A percentile compares a stretch with the other conserved stretches of the same genome.
phyloP scores from a whole-genome alignment of 2,888 invertebrate species.

The Cryptophagus acutangulus region DNA sequence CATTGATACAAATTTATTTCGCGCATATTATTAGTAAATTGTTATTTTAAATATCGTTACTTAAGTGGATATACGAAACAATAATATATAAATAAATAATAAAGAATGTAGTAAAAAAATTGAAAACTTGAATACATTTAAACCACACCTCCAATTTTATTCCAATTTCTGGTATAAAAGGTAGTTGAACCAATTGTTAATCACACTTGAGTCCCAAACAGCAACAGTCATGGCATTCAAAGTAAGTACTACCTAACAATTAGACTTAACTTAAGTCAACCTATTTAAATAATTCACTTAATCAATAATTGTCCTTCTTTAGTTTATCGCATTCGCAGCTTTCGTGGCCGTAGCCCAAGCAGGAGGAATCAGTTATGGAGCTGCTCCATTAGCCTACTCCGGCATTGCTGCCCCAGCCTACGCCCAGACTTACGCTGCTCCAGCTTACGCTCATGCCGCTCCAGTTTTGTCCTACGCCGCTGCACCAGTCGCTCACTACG shows the following conservation, averaged over 20 bases:
- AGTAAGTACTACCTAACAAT: slow-evolving; percentile 31
- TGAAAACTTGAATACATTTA: too few species aligned
- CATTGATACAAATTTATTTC: too few species aligned
- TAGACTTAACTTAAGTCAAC: neutral
- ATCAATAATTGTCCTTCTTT: slow-evolving; percentile 16
- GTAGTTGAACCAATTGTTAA: too few species aligned
- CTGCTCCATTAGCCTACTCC: slow-evolving; percentile 19
- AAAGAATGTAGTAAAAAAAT: too few species aligned
- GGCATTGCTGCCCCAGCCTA: slow-evolving; percentile 23
- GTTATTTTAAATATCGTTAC: too few species aligned
- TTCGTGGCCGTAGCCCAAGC: slow-evolving; percentile 31
- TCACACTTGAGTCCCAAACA: too few species aligned
- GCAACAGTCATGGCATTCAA: slow-evolving; percentile 31
- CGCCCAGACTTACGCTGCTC: slow-evolving; percentile 17
- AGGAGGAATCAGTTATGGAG: slow-evolving; percentile 19
- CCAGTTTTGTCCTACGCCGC: slow-evolving; percentile 8
- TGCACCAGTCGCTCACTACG: slow-evolving; percentile 21
- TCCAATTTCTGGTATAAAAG: too few species aligned
- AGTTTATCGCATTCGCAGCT: slow-evolving; percentile 34
- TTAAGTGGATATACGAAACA: too few species aligned
- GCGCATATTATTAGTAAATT: too few species aligned
- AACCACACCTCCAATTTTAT: too few species aligned
- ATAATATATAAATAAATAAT: too few species aligned
- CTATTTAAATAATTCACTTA: neutral
- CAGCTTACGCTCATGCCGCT: slow-evolving; percentile 17